phyloP scores from a whole-genome alignment of 1,140 invertebrate species.

The Drosophila aff. region DNA sequence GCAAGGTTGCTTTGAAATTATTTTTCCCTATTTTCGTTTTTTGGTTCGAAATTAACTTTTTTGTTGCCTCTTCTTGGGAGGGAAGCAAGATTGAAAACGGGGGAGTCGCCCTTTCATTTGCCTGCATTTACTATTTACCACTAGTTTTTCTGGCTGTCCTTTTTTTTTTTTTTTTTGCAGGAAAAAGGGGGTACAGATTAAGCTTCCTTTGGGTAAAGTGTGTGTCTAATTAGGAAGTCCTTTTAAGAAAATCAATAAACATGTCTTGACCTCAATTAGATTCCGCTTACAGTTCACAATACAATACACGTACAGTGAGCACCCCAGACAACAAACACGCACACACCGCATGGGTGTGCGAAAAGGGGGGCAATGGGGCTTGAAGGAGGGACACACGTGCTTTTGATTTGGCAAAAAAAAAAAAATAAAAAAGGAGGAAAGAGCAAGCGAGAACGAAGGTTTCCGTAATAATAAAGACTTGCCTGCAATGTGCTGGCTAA shows the following conservation, averaged over 20 bases:
- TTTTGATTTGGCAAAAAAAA: slow-evolving; percentile 62
- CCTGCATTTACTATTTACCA: slow-evolving; percentile 25
- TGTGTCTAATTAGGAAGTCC: slow-evolving; percentile 82
- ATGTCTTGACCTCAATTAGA: slow-evolving; percentile 84
- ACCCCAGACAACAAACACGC: slow-evolving; percentile 73
- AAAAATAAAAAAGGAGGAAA: slow-evolving; percentile 18
- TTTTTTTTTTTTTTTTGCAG: slow-evolving; percentile 22
- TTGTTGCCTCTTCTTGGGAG: slow-evolving; percentile 19
- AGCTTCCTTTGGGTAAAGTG: slow-evolving; percentile 58
- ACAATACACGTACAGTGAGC: slow-evolving; percentile 71
- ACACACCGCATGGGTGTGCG: slow-evolving; percentile 33
- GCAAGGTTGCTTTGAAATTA: slow-evolving; percentile 78
- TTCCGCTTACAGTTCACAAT: slow-evolving; percentile 80
- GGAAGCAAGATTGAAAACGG: slow-evolving; percentile 12
- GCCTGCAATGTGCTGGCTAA: slow-evolving; percentile 62
- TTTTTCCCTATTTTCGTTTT: slow-evolving; percentile 49
- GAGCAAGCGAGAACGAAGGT: slow-evolving; percentile 26
- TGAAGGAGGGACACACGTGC: slow-evolving; percentile 61
- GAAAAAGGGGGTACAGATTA: not conserved
- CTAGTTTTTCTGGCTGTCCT: not conserved
- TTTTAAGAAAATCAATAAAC: slow-evolving; percentile 83
- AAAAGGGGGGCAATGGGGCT: not conserved
- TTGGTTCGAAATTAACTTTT: slow-evolving; percentile 71
- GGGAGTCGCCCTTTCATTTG: slow-evolving; percentile 7
- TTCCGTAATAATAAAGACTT: slow-evolving; percentile 67